phyloP scores from a whole-genome alignment of 2,797 vertebrate species.

The Chaenodraco wilsoni region DNA sequence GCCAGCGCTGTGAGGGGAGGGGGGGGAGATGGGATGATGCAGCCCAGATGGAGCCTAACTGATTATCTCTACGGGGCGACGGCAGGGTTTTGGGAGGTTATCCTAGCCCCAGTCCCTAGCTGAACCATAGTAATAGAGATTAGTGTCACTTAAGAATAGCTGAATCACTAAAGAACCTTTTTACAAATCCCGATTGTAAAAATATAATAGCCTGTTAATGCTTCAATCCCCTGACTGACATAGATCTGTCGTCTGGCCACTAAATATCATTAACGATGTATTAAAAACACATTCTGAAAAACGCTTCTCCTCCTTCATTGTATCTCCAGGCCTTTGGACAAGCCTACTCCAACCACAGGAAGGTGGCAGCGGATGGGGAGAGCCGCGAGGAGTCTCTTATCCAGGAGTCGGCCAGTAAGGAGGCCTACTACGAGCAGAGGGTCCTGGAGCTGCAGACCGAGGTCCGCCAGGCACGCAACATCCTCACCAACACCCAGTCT shows the following conservation, averaged over 20 bases:
- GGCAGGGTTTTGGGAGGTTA: slow-evolving; percentile 37
- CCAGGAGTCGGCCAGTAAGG: slow-evolving; percentile 94
- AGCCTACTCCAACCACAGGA: slow-evolving; percentile 95
- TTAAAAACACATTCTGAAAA: neutral
- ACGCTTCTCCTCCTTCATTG: neutral
- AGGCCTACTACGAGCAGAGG: slow-evolving; percentile 94
- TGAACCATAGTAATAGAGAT: slow-evolving; percentile 46
- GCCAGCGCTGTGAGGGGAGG: slow-evolving; percentile 32
- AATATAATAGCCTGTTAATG: neutral
- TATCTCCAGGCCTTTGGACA: slow-evolving; percentile 91
- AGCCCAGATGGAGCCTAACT: slow-evolving; percentile 70
- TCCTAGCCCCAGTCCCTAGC: slow-evolving; percentile 36
- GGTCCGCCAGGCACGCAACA: slow-evolving; percentile 89
- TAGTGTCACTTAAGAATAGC: slow-evolving; percentile 36
- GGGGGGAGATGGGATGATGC: slow-evolving; percentile 47
- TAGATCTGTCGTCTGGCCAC: neutral
- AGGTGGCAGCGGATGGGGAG: slow-evolving; percentile 95
- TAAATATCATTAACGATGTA: neutral
- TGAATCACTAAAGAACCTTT: slow-evolving; percentile 20
- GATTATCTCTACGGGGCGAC: slow-evolving; percentile 55
- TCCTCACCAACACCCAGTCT: slow-evolving; percentile 92
- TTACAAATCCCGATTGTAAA: neutral
- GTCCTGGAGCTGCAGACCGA: slow-evolving; percentile 94
- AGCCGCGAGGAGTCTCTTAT: slow-evolving; percentile 95
- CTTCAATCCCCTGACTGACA: neutral